phyloP scores from a whole-genome alignment of 2,113 vertebrate genomes.

The Irena cyanogastra region DNA sequence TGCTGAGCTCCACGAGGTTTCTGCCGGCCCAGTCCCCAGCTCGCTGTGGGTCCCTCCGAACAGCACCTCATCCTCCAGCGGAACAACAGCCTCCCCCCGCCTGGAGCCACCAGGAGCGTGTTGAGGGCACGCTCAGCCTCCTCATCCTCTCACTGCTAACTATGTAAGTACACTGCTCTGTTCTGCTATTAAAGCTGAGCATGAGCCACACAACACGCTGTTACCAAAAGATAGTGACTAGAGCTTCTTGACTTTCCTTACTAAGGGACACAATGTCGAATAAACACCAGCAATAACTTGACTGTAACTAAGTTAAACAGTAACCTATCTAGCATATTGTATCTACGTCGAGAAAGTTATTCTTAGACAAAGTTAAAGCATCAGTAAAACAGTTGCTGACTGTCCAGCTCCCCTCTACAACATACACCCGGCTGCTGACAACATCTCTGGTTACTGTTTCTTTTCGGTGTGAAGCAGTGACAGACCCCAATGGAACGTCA shows the following conservation, averaged over 20 bases:
- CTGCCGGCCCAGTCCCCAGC: not conserved
- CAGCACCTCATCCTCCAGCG: not conserved
- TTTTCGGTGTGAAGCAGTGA: not conserved
- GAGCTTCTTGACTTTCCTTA: not conserved
- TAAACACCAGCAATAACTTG: not conserved
- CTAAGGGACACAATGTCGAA: rapidly evolving
- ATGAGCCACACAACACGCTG: rapidly evolving
- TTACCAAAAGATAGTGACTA: rapidly evolving
- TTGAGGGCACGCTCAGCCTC: not conserved
- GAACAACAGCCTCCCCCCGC: rapidly evolving
- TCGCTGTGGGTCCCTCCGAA: rapidly evolving
- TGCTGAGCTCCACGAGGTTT: not conserved
- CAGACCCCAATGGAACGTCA: rapidly evolving
- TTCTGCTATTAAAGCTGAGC: no score
- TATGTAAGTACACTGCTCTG: rapidly evolving
- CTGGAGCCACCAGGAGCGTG: no score
- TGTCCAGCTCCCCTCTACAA: not conserved
- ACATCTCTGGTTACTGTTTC: not conserved
- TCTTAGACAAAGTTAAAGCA: not conserved
- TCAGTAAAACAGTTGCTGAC: not conserved
- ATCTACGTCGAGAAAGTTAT: not conserved
- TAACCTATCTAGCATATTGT: not conserved
- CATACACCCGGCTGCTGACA: rapidly evolving
- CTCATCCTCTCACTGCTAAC: no score
- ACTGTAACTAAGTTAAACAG: not conserved